Evolutionary conservation across 2,113 vertebrate genomes (phyloP).

Genomic region (Myotis brandtii): DNA sequence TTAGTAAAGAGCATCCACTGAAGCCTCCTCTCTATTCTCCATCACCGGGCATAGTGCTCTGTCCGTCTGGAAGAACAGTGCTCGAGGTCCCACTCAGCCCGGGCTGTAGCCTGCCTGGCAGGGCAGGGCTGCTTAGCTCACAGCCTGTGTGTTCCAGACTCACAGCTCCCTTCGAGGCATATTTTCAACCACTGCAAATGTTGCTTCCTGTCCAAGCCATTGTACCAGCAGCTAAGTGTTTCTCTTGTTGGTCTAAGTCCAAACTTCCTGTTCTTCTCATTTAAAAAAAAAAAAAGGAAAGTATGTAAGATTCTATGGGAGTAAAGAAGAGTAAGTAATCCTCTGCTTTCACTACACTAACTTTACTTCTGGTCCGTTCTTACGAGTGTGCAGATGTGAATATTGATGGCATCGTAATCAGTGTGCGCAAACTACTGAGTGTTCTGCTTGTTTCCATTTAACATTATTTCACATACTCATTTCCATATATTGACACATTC

Average conservation of each 20-base stretch:
- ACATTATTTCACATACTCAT: constrained; percentile 45
- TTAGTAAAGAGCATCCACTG: background rate
- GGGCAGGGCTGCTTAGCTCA: background rate
- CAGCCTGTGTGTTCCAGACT: background rate
- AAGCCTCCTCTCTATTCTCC: background rate
- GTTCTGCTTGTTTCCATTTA: constrained; percentile 42
- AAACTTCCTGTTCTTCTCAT: constrained; percentile 51
- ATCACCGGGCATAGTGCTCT: background rate
- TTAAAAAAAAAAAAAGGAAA: background rate
- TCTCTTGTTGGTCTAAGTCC: constrained; percentile 26
- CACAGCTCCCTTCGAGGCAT: background rate
- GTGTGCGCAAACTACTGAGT: background rate
- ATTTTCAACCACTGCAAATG: constrained; percentile 29
- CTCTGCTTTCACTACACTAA: background rate
- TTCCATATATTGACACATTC: constrained; percentile 66
- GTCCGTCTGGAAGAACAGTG: background rate
- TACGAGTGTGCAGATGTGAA: background rate
- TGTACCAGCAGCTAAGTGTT: constrained; percentile 42
- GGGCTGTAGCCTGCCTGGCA: background rate
- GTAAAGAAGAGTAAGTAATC: constrained; percentile 24
- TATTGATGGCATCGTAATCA: constrained; percentile 58
- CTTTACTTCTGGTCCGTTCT: constrained; percentile 13
- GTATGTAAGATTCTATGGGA: background rate
- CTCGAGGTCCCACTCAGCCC: background rate
- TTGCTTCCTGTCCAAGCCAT: constrained; percentile 30